phyloP scores from a whole-genome alignment of 2,797 vertebrate species.

The Ceryle rudis region DNA sequence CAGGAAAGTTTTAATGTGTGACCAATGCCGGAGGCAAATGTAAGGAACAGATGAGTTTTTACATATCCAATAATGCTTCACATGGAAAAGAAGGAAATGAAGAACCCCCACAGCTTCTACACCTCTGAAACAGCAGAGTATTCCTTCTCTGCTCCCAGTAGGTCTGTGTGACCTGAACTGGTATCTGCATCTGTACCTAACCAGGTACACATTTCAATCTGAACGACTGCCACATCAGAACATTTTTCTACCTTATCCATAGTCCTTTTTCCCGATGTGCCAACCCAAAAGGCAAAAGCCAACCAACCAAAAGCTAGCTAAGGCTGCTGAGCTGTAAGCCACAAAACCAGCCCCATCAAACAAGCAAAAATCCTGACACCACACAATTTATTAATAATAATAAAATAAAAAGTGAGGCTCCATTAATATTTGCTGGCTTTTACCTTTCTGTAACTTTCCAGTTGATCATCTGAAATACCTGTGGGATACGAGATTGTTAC shows the following conservation, averaged over 20 bases:
- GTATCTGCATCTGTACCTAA: neutral
- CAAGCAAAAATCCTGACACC: neutral
- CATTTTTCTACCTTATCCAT: neutral
- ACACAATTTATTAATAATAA: neutral
- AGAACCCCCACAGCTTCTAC: neutral
- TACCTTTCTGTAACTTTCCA: conserved; percentile 88
- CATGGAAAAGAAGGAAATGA: neutral
- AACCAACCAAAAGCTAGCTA: neutral
- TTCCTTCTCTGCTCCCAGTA: neutral
- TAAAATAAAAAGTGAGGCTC: neutral
- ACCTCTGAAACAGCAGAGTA: neutral
- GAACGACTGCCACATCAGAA: neutral
- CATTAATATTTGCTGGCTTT: neutral
- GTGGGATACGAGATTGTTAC: conserved; percentile 89
- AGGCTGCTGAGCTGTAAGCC: neutral
- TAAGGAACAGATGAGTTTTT: neutral
- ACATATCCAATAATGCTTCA: neutral
- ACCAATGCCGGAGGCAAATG: neutral
- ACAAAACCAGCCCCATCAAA: neutral
- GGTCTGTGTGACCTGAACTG: neutral
- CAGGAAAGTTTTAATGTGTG: neutral
- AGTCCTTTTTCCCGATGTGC: neutral
- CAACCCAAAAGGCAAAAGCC: neutral
- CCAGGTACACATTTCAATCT: neutral
- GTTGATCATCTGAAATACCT: conserved; percentile 86